Percentiles rank a stretch among this genome's conserved stretches.
Evolutionary conservation across 2,797 vertebrate genomes (phyloP).

Genomic region (Sebastes taczanowskii): DNA sequence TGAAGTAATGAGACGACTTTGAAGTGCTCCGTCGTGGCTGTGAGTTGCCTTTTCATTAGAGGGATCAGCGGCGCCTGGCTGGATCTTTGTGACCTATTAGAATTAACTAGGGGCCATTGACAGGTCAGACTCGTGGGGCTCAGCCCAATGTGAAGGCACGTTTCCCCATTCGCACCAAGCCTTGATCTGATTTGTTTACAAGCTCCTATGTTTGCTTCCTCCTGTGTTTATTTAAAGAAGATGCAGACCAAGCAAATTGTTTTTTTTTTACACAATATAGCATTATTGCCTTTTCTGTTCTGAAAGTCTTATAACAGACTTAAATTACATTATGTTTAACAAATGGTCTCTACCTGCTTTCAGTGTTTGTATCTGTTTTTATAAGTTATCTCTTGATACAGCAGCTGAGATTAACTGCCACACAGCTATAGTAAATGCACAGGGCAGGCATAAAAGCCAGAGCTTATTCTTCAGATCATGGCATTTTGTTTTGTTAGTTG

Average conservation of each 20-base stretch:
- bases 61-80: constrained; percentile 76
- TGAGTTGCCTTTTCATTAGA: constrained; percentile 81
- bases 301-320: not conserved
- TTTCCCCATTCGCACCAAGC: constrained; percentile 48
- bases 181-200: constrained; percentile 52
- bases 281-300: not conserved
- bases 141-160: constrained; percentile 42
- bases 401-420: not conserved
- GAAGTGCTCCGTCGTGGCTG: constrained; percentile 74
- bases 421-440: not conserved
- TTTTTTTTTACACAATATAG: not conserved
- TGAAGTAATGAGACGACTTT: constrained; percentile 74
- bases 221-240: constrained; percentile 5
- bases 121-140: constrained; percentile 70
- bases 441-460: not conserved
- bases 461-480: not conserved
- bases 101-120: constrained; percentile 79
- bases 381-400: not conserved
- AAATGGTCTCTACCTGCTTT: not conserved
- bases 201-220: not conserved
- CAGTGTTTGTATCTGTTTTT: not conserved
- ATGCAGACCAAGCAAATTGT: not conserved
- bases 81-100: constrained; percentile 81
- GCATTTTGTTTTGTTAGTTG: not conserved
- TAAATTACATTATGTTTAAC: not conserved